These are phyloP conservation scores for Taphrorychus bicolor DNA, from an alignment of 2,888 invertebrate genomes.

Conservation along the genomic window DNA sequence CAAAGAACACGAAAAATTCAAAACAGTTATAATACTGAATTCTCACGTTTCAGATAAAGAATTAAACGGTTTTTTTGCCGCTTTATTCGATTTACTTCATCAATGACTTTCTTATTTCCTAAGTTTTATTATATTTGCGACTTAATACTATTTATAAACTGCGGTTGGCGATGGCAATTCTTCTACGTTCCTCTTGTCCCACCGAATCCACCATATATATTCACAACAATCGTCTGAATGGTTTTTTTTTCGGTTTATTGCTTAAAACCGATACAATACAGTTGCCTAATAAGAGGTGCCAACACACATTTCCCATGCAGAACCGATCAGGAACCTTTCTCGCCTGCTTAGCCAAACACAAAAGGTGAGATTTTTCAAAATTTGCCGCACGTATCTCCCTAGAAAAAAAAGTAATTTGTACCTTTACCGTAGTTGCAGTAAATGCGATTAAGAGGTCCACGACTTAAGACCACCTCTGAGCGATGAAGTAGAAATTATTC, in stretches of 20 bases:
- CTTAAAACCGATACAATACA: no score
- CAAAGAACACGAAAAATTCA: no score
- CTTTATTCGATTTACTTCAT: slow-evolving; percentile 1
- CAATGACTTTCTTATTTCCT: background rate
- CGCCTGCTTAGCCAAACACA: slow-evolving; percentile 14
- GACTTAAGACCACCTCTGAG: background rate
- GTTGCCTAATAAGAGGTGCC: background rate
- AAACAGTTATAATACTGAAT: background rate
- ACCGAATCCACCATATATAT: no score
- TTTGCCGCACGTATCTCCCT: slow-evolving; percentile 4
- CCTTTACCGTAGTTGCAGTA: background rate
- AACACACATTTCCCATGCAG: background rate
- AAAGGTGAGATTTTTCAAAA: slow-evolving; percentile 15
- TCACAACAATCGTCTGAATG: no score
- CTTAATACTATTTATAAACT: background rate
- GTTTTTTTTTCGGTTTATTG: no score
- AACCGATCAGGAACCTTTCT: background rate
- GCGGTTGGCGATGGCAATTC: background rate
- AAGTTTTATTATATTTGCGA: no score
- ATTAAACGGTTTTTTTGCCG: slow-evolving; percentile 12
- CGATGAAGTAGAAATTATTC: background rate
- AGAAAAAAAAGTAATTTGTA: background rate
- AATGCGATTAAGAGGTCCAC: background rate
- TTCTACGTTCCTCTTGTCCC: background rate
- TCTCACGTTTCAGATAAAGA: slow-evolving; percentile 18